Evolutionary conservation across 2,797 vertebrate genomes (phyloP).

Genomic region (Myotis pilosus): DNA sequence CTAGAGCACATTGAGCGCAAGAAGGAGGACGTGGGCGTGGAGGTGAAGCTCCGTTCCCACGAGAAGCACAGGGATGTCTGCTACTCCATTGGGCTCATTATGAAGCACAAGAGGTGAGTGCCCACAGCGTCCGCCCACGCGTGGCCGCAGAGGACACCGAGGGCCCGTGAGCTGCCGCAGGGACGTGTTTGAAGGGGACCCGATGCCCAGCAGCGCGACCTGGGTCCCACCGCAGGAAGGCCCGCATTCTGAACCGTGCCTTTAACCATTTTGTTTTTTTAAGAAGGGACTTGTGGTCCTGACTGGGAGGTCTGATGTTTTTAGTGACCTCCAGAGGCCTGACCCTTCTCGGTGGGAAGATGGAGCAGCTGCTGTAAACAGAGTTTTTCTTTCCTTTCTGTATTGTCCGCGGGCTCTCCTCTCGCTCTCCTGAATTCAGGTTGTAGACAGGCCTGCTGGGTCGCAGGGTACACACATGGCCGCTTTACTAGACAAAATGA

Average conservation of each 20-base stretch:
- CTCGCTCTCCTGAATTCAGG: background rate
- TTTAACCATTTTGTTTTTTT: background rate
- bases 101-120: constrained; percentile 96
- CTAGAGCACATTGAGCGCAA: constrained; percentile 97
- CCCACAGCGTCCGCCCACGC: fast-evolving
- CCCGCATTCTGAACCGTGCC: fast-evolving
- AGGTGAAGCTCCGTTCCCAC: constrained; percentile 91
- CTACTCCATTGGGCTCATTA: constrained; percentile 94
- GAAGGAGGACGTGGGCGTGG: constrained; percentile 91
- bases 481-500: background rate
- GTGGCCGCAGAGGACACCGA: background rate
- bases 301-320: fast-evolving
- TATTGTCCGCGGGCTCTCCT: fast-evolving
- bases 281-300: background rate
- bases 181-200: background rate
- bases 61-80: constrained; percentile 92
- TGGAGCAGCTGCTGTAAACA: background rate
- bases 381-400: background rate
- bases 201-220: fast-evolving
- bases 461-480: fast-evolving
- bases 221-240: fast-evolving
- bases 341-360: background rate
- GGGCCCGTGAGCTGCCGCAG: fast-evolving
- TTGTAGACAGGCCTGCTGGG: no score
- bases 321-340: background rate